Evolutionary conservation across 2,797 vertebrate species (phyloP).

Genomic region (Lepus townsendii): DNA sequence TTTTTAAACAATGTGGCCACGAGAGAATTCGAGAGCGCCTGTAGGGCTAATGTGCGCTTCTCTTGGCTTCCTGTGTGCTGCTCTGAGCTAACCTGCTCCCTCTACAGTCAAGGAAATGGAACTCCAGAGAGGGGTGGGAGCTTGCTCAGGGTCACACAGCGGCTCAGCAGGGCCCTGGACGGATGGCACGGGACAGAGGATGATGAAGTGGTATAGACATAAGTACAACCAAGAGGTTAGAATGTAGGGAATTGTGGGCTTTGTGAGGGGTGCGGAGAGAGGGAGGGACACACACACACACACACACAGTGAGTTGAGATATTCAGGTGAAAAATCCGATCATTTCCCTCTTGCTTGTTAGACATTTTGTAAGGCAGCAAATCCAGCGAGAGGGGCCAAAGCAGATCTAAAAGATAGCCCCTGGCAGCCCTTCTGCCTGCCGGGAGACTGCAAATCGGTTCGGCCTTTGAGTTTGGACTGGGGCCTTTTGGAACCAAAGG

Average conservation of each 20-base stretch:
- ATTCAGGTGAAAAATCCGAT: neutral
- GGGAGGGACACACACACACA: neutral
- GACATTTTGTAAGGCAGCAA: slow-evolving; percentile 43
- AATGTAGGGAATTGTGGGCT: neutral
- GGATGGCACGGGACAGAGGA: neutral
- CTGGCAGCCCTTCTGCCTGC: neutral
- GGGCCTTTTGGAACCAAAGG: neutral
- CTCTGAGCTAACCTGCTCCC: neutral
- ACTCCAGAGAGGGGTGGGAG: neutral
- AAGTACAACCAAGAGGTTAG: neutral
- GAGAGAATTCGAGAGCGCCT: neutral
- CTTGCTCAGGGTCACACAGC: neutral
- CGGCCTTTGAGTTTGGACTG: neutral
- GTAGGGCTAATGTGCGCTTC: neutral
- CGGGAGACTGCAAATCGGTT: neutral
- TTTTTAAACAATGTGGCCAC: neutral
- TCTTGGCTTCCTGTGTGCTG: accelerated
- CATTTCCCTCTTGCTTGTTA: slow-evolving; percentile 39
- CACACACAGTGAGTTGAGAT: neutral
- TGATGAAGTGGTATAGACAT: neutral
- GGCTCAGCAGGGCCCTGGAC: neutral
- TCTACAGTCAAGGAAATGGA: neutral
- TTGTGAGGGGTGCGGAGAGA: too few species aligned
- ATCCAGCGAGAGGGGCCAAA: slow-evolving; percentile 46
- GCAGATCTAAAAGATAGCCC: neutral